Evolutionary conservation across 37 sponge, comb jelly and placozoan species (phyloP), one percentile per base, ranked within the genome.

Genomic region (Cladorhizidae sp.): DNA sequence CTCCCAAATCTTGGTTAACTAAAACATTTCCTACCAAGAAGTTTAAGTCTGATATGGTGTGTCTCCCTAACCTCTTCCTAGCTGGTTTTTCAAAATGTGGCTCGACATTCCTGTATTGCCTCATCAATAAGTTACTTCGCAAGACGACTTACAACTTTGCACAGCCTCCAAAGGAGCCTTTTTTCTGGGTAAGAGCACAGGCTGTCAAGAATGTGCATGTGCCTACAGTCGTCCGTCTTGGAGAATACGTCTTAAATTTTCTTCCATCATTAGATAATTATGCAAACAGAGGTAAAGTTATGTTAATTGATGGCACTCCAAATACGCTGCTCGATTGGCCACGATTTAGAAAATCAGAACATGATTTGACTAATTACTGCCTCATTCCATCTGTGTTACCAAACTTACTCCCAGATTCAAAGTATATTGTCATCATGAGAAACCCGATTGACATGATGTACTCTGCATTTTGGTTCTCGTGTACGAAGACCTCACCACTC

Each of bases 11-110:
- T 14, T 26, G 20, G 2, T 58, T 58, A 58, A 18, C 59, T 26
- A 58, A 58, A 58, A 58, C 2, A n/a, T 12, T 71, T 52, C 69
- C 21, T 2, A 1, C 23, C 0, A 9, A 9, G 25, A 51, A 45
- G 36, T 23, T 15, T 59, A 33, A 39, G 14, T 61, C 81, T 57
- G 2, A 36, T 12, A 20, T 75, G 9, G 45, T 74, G 22, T 86
- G 87, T 42, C 57, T 86, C 6, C 87, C 87, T 31, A 64, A 25
- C 2, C 9, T 86, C 33, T 86, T 86, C 67, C 56, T 86, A 7
- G 67, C 67, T 26, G 87, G 87, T 12, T 86, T 74, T 65, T 75
- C 87, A 12, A 86, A 86, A 68, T 80, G 87, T 67, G 87, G 87
- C 7, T 79, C 87, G 0, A 79, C 75, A 0, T 72, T 73, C 15